These are phyloP conservation scores for Oryzias sinensis DNA, from an alignment of 2,797 vertebrate species.

Conservation along the genomic window DNA sequence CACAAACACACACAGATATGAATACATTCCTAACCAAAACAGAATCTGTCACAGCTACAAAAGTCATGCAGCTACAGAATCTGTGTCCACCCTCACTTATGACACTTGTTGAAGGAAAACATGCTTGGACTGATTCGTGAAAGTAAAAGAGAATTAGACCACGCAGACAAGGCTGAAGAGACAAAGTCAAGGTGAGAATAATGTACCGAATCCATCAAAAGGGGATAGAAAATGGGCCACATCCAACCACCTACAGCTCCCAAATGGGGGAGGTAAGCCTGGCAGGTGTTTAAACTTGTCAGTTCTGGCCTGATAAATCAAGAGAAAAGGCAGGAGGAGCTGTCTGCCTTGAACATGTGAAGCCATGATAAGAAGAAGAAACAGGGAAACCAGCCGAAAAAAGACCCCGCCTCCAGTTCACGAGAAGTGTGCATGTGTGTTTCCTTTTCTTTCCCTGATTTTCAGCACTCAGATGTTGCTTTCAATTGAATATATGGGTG, in stretches of 20 bases:
- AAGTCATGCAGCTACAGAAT: slow-evolving; percentile 25
- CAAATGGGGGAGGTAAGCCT: slow-evolving; percentile 45
- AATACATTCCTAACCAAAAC: slow-evolving; percentile 37
- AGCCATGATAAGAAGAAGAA: slow-evolving; percentile 51
- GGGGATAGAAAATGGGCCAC: slow-evolving; percentile 55
- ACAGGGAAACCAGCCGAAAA: slow-evolving; percentile 32
- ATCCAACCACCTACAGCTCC: slow-evolving; percentile 51
- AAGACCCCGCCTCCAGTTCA: slow-evolving; percentile 40
- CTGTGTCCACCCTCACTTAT: slow-evolving; percentile 14
- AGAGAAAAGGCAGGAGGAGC: slow-evolving; percentile 64
- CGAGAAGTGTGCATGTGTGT: slow-evolving; percentile 34
- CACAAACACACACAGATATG: slow-evolving; percentile 42
- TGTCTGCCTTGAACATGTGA: slow-evolving; percentile 57
- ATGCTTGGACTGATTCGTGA: slow-evolving; percentile 31
- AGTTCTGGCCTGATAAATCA: slow-evolving; percentile 62
- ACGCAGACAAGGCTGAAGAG: slow-evolving; percentile 14
- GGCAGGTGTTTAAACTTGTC: slow-evolving; percentile 74
- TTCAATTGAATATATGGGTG: slow-evolving; percentile 51
- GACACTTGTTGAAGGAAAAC: slow-evolving; percentile 46
- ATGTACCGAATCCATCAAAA: slow-evolving; percentile 45
- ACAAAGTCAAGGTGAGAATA: slow-evolving; percentile 43
- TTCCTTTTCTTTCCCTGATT: slow-evolving; percentile 27
- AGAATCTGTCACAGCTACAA: slow-evolving; percentile 27
- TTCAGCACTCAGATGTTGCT: slow-evolving; percentile 35
- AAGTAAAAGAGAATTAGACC: slow-evolving; percentile 25